A percentile compares a stretch with the other conserved stretches of the same genome.
Conservation (phyloP, 37 sponge, comb jelly and placozoan genomes). For the Hormiphora californensis region DNA sequence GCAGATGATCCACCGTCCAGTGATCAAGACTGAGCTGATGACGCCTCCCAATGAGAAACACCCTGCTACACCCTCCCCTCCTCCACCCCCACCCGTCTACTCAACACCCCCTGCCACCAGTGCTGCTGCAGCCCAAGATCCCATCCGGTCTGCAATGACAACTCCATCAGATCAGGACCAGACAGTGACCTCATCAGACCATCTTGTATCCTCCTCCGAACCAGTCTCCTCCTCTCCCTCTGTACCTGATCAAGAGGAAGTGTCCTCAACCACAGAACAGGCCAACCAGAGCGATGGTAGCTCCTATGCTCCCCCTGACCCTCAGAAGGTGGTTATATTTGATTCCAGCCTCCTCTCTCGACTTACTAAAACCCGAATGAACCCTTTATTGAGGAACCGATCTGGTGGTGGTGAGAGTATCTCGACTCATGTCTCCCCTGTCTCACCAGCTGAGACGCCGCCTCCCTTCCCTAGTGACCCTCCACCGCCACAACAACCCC, state of each 20-base stretch:
- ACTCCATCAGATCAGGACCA: too few relatives aligned
- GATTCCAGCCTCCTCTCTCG: background rate
- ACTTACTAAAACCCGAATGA: background rate
- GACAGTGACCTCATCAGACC: too few relatives aligned
- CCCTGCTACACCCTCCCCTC: slow-evolving; percentile 14
- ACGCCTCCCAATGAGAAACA: slow-evolving; percentile 14
- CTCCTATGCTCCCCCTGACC: background rate
- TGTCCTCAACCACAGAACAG: slow-evolving; percentile 2
- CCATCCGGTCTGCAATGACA: too few relatives aligned
- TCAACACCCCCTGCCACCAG: too few relatives aligned
- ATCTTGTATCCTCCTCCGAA: background rate
- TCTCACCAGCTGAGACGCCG: background rate
- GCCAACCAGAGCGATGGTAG: too few relatives aligned
- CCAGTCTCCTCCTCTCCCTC: background rate
- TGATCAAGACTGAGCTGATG: slow-evolving; percentile 18
- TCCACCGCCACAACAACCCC: background rate
- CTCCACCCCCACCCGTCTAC: slow-evolving; percentile 18
- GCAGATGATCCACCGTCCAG: too few relatives aligned
- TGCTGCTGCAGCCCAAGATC: too few relatives aligned
- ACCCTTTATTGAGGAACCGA: background rate
- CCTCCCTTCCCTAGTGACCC: background rate
- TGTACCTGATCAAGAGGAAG: background rate
- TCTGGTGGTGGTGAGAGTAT: background rate
- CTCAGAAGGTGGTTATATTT: slow-evolving; percentile 37
- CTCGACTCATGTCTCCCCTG: too few relatives aligned